A percentile compares a stretch with the other conserved stretches of the same genome.
phyloP scores from a whole-genome alignment of 1,140 invertebrate species.

The Dufourea novaeangliae region DNA sequence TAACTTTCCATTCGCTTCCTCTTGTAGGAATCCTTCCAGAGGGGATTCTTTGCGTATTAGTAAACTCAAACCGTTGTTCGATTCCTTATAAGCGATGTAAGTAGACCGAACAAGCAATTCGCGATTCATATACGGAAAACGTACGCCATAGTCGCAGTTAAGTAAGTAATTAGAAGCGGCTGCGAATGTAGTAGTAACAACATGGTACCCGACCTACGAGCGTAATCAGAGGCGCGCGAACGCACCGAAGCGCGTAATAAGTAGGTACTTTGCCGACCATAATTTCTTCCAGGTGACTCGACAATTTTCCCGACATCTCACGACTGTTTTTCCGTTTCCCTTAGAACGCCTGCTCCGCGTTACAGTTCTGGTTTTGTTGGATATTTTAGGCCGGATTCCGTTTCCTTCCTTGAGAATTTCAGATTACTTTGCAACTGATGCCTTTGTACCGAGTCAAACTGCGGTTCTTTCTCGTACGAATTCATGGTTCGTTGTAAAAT shows the following conservation, averaged over 20 bases:
- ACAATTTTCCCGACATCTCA: constrained; percentile 8
- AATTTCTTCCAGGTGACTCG: constrained; percentile 28
- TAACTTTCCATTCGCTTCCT: no score
- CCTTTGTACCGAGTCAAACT: no score
- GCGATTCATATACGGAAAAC: background rate
- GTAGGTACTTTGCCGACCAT: constrained; percentile 33
- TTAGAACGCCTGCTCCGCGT: background rate
- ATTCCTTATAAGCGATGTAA: background rate
- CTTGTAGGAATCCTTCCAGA: background rate
- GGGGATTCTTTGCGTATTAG: no score
- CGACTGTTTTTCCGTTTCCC: background rate
- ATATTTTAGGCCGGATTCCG: background rate
- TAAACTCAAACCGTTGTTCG: background rate
- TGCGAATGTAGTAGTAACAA: background rate
- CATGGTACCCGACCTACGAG: constrained; percentile 6
- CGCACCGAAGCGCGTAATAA: constrained; percentile 32
- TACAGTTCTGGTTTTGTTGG: background rate
- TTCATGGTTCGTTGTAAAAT: no score
- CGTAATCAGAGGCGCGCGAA: constrained; percentile 36
- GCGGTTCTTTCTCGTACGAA: no score
- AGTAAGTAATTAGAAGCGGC: constrained; percentile 8
- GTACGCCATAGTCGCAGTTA: background rate
- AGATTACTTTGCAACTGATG: background rate
- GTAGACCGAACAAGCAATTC: background rate
- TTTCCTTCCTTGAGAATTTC: background rate